Evolutionary conservation across 1,140 invertebrate genomes (phyloP), one percentile per base, ranked within the genome.

Genomic region (Drosophila bipectinata): DNA sequence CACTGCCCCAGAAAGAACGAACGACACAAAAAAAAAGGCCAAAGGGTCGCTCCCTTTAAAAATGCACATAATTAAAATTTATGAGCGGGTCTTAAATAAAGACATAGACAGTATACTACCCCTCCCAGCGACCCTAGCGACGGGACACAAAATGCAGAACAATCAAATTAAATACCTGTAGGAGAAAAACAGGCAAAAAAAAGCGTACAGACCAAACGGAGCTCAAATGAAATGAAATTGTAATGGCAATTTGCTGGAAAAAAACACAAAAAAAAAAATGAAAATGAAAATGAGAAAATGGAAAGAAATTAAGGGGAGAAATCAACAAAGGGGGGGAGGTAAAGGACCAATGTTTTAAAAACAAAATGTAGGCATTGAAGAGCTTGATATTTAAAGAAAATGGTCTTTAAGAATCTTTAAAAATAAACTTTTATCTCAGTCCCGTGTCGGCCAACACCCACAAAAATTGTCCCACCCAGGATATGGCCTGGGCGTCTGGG

Each of bases 51-150:
- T 51, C 60, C 72, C 72, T 73, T 73, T 73, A 73, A 73, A 73
- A 73, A 73, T 73, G 71, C 69, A 73, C 69, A 73, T 73, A 73
- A 73, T 73, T 73, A 73, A 73, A 73, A 73, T 73, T 73, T 73
- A 73, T 73, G 71, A 71, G 68, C 66, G 15, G 28, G 56, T 51
- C 39, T 71, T 71, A 71, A 72, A 71, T 71, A 59, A 62, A 73
- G 69, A 73, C 58, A 73, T 48, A 62, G 37, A 44, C 68, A 15
- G n/a, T 24, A 26, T 14, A 3, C n/a, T 14, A 3, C 39, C 39
- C 12, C 39, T 4, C 3, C 39, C 39, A 3, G 9, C 9, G 7
- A 4, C 37, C 28, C 32, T 2, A 8, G 8, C 32, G 32, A 10
- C 32, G 32, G 7, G 7, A 34, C 32, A n/a, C 9, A 4, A 4